Evolutionary conservation across 2,797 vertebrate species (phyloP).

Genomic region (Neopelma chrysocephalum): DNA sequence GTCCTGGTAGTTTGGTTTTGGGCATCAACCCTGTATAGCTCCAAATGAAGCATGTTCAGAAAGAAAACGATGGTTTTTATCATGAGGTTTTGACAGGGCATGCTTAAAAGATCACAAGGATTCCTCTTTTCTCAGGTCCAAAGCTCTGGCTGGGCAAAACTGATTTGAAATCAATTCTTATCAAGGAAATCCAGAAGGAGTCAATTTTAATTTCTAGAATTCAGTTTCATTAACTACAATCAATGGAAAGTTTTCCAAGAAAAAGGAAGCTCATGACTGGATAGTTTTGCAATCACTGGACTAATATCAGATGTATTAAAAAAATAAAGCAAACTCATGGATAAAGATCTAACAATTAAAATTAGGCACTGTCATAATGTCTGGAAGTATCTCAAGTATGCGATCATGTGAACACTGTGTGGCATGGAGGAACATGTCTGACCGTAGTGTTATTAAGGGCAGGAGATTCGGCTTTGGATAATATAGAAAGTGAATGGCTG

Average conservation of each 20-base stretch:
- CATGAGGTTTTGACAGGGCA: background rate
- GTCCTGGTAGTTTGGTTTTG: conserved; percentile 17
- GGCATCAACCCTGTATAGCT: background rate
- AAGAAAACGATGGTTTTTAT: background rate
- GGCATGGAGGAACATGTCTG: background rate
- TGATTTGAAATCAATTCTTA: background rate
- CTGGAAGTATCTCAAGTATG: background rate
- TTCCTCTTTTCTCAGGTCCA: background rate
- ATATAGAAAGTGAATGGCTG: background rate
- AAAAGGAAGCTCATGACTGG: background rate
- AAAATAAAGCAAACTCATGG: background rate
- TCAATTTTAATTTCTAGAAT: background rate
- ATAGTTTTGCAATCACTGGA: background rate
- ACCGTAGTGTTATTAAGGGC: background rate
- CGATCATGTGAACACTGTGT: background rate
- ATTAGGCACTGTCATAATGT: background rate
- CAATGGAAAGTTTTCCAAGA: background rate
- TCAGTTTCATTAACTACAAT: background rate
- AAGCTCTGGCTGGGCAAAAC: background rate
- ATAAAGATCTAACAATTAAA: background rate
- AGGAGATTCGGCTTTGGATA: background rate
- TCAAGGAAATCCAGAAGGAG: background rate
- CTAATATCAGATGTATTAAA: background rate
- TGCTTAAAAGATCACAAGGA: background rate
- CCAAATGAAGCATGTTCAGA: background rate